These are phyloP conservation scores for Rhea americana DNA, from an alignment of 2,113 vertebrate genomes.

Conservation along the genomic window DNA sequence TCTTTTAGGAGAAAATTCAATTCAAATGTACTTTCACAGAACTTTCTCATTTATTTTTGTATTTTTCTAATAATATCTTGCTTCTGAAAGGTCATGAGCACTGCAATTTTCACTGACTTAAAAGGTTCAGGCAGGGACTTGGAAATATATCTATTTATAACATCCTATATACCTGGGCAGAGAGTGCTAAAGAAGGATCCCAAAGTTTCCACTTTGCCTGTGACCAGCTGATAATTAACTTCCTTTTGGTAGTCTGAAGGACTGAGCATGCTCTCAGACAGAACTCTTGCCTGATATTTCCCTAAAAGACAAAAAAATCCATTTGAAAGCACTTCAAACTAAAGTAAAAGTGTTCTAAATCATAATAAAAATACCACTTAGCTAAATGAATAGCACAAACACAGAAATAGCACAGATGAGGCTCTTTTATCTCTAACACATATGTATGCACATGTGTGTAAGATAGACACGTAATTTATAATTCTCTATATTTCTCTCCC, in stretches of 20 bases:
- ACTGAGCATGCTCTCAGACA: constrained; percentile 90
- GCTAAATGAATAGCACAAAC: background rate
- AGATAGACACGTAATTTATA: background rate
- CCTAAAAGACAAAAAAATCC: constrained; percentile 74
- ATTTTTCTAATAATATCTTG: background rate
- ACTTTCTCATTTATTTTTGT: background rate
- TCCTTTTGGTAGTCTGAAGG: constrained; percentile 89
- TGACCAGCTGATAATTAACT: constrained; percentile 88
- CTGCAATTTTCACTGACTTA: background rate
- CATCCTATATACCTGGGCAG: constrained; percentile 82
- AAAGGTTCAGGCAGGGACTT: background rate
- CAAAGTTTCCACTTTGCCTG: constrained; percentile 86
- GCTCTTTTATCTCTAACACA: background rate
- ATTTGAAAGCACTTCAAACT: background rate
- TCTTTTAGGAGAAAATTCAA: background rate
- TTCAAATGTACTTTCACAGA: background rate
- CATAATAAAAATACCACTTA: background rate
- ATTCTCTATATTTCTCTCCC: background rate
- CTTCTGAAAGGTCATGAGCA: background rate
- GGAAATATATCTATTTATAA: background rate
- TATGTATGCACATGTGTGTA: background rate
- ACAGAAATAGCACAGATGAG: background rate
- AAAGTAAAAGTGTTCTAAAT: background rate
- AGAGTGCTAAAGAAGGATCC: constrained; percentile 88
- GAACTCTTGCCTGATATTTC: constrained; percentile 90